phyloP scores from a whole-genome alignment of 2,113 vertebrate genomes.

The Pseudorasbora parva region DNA sequence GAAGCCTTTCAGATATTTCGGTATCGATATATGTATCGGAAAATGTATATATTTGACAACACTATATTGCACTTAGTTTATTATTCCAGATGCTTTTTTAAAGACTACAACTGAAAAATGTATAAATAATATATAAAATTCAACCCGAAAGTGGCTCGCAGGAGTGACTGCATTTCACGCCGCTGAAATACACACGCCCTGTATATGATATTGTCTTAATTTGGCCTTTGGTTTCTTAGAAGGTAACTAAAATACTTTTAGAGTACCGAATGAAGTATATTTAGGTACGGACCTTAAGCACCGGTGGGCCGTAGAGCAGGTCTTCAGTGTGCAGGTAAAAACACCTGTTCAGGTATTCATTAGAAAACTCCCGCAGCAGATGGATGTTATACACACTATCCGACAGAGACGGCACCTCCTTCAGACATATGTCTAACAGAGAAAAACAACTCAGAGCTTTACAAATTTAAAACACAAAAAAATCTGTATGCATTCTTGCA shows the following conservation, averaged over 20 bases:
- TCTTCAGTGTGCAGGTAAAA: conserved; percentile 92
- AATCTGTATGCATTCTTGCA: not conserved
- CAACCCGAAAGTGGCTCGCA: no score
- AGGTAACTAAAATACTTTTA: not conserved
- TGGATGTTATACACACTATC: conserved; percentile 94
- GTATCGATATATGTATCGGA: no score
- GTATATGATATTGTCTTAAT: not conserved
- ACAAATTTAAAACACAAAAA: no score
- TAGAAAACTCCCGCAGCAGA: conserved; percentile 87
- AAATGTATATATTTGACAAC: no score
- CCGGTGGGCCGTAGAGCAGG: conserved; percentile 87
- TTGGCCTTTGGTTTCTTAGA: not conserved
- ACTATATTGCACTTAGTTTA: no score
- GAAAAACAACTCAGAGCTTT: not conserved
- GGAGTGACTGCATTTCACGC: no score
- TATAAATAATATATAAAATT: no score
- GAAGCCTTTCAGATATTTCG: no score
- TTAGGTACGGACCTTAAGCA: conserved; percentile 83
- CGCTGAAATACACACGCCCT: no score
- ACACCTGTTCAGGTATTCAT: conserved; percentile 87
- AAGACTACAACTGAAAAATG: no score
- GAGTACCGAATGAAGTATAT: not conserved
- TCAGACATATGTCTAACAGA: conserved; percentile 89
- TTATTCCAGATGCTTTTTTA: no score
- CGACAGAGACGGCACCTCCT: conserved; percentile 87